phyloP scores from a whole-genome alignment of 2,888 invertebrate species.

The Clunio marinus region DNA sequence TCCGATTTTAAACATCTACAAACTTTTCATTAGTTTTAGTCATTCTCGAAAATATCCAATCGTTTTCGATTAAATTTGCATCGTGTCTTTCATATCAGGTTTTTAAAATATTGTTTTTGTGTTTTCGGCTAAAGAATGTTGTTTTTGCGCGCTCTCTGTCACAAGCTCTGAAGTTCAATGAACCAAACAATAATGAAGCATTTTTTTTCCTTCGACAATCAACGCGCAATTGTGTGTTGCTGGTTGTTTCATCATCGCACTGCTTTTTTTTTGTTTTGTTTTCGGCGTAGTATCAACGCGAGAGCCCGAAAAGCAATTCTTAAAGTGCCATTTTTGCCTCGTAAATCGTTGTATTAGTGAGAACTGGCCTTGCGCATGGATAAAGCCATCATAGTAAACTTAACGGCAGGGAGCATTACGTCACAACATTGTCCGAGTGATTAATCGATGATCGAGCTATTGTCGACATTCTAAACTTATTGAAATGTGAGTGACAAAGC shows the following conservation, averaged over 20 bases:
- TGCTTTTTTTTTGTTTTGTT: conserved; percentile 11
- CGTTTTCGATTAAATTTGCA: conserved; percentile 4
- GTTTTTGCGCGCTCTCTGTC: conserved; percentile 21
- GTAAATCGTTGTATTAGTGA: not conserved
- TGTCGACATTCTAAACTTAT: too few relatives aligned
- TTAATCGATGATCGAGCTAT: too few relatives aligned
- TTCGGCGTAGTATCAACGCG: conserved; percentile 9
- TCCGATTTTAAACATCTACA: not conserved
- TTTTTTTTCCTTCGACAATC: conserved; percentile 10
- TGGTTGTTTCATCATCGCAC: not conserved
- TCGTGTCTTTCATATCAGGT: not conserved
- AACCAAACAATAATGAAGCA: conserved; percentile 22
- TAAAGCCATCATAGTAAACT: not conserved
- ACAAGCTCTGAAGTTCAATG: conserved; percentile 28
- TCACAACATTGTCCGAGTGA: too few relatives aligned
- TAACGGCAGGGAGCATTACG: too few relatives aligned
- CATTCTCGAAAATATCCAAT: too few relatives aligned
- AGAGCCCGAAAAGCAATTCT: not conserved
- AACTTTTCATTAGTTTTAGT: not conserved
- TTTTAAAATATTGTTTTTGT: not conserved
- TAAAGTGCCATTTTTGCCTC: not conserved
- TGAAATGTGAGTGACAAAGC: too few relatives aligned
- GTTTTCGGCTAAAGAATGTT: not conserved
- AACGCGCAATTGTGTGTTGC: conserved; percentile 9
- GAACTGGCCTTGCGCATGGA: not conserved